Base-by-base conservation (phyloP, 2,113 vertebrate species). In the Zosterops lateralis region DNA sequence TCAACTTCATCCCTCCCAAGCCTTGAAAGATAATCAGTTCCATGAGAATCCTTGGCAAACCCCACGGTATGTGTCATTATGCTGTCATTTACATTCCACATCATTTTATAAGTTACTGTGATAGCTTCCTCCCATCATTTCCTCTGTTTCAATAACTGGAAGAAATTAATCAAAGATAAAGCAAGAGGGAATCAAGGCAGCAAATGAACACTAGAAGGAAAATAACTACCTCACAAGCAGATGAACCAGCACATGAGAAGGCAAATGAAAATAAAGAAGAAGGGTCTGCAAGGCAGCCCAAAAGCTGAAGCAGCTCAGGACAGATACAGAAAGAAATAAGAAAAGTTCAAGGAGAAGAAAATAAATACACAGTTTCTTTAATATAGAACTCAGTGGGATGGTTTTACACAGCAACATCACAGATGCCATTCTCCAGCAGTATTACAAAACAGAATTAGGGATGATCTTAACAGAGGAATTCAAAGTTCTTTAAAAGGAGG, bases 11-110 rank as follows among this genome's bases (percentile, higher is more conserved):
- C 17, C 62, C 42, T 62, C 19, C 9, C 36, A 47, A 54, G 51
- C 38, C 60, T 42, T 60, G 32, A 53, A 87, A 71, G 36, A 74
- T 28, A 12, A 92, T 31, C 14, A 58, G 0, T 51, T 74, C 45
- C 4, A 12, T 29, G 12, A 65, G 25, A 81, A 80, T 51, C 29
- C 50, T 10, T 36, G 32, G 50, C 31, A 40, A 4, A 47, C 1
- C 3, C 25, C 14, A 48, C 0, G 0, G 26, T 36, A 70, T 1
- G 0, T 47, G 34, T 11, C 34, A 47, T 28, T 68, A 68, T 7
- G 50, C 1, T 15, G 26, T 8, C 10, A 81, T 53, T 91, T 20
- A 57, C 26, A 60, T 57, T 67, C 31, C 24, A 68, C 9, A 67
- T 38, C 1, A 54, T 78, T 89, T 92, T 50, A 9, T 44, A 70